A percentile compares a stretch with the other conserved stretches of the same genome.
Evolutionary conservation across 2,888 invertebrate species (phyloP).

Genomic region (Aphodius sticticus): DNA sequence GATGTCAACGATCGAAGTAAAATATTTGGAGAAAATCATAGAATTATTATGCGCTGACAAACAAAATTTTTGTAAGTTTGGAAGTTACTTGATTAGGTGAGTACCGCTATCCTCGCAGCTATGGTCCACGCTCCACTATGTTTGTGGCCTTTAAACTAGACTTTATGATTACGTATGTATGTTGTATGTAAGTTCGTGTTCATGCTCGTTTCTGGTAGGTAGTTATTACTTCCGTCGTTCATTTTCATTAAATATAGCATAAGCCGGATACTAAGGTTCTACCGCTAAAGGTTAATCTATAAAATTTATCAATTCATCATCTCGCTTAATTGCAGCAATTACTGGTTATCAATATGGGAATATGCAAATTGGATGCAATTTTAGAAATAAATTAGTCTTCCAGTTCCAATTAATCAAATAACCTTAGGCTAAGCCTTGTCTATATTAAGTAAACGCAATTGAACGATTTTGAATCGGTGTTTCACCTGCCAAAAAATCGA

Average conservation of each 20-base stretch:
- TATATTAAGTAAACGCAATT: too few species aligned
- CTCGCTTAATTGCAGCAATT: not conserved
- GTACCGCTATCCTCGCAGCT: too few species aligned
- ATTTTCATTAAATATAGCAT: not conserved
- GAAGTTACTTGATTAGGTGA: not conserved
- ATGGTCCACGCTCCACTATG: too few species aligned
- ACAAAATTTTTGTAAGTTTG: not conserved
- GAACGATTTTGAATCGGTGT: too few species aligned
- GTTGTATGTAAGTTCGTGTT: not conserved
- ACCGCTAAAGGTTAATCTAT: not conserved
- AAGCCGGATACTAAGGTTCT: not conserved
- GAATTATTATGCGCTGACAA: not conserved
- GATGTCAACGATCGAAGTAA: not conserved
- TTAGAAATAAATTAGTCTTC: not conserved
- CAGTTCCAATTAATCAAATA: not conserved
- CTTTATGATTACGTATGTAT: not conserved
- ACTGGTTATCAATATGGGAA: not conserved
- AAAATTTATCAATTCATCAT: not conserved
- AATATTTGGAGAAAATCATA: not conserved
- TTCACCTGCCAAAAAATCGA: too few species aligned
- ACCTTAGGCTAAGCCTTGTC: not conserved
- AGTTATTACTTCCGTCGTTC: not conserved
- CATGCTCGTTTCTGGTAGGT: not conserved
- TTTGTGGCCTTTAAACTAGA: not conserved
- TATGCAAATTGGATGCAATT: not conserved